A percentile compares a stretch with the other conserved stretches of the same genome.
These are phyloP conservation scores for Tineola bisselliella DNA, from an alignment of 2,888 invertebrate species.

Conservation along the genomic window DNA sequence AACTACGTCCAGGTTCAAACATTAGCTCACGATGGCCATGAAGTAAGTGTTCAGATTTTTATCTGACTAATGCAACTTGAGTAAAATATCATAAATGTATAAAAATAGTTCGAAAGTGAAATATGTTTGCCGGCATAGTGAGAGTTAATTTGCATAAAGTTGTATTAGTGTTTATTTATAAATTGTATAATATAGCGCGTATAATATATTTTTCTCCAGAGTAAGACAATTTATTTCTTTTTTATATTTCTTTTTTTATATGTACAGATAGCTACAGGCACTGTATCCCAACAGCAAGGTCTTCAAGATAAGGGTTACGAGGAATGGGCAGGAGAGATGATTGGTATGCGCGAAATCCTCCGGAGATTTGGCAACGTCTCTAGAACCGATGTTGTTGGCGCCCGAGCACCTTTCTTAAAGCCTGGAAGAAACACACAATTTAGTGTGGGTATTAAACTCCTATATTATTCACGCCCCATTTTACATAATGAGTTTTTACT, in stretches of 20 bases:
- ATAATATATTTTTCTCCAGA: too few relatives aligned
- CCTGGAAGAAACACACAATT: constrained; percentile 94
- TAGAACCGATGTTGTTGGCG: constrained; percentile 83
- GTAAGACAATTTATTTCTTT: not conserved
- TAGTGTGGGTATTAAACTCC: constrained; percentile 67
- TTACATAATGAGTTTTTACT: not conserved
- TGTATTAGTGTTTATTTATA: too few relatives aligned
- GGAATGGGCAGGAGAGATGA: constrained; percentile 94
- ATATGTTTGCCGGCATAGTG: too few relatives aligned
- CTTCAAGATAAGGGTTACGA: constrained; percentile 91
- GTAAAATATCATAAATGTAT: too few relatives aligned
- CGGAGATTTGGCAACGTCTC: constrained; percentile 84
- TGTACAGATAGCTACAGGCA: constrained; percentile 68
- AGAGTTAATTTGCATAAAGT: too few relatives aligned
- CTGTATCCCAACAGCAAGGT: constrained; percentile 77
- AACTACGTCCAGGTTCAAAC: constrained; percentile 94
- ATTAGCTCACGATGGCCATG: constrained; percentile 88
- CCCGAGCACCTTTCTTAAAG: constrained; percentile 89
- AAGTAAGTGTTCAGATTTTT: too few relatives aligned
- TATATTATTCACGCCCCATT: not conserved
- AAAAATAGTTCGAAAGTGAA: too few relatives aligned
- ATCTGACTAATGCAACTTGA: too few relatives aligned
- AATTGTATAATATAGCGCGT: too few relatives aligned
- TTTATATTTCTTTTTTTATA: not conserved
- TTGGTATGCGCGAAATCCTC: constrained; percentile 91